Conservation (phyloP, 2,113 vertebrate species). For the Megaptera novaeangliae region DNA sequence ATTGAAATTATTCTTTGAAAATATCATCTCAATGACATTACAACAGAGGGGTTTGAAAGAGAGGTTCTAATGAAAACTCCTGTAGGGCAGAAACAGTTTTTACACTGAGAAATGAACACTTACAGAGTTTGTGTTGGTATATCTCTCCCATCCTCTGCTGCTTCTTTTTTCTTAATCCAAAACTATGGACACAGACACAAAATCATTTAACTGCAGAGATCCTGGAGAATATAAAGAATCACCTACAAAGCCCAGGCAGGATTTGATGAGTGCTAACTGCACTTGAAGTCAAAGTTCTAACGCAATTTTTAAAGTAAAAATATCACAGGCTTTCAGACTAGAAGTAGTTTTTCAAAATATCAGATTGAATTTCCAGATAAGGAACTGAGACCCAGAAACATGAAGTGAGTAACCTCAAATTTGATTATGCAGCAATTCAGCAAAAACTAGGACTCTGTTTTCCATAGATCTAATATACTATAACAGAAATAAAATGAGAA, state of each 20-base stretch:
- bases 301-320: background rate
- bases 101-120: background rate
- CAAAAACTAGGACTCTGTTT: background rate
- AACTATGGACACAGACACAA: background rate
- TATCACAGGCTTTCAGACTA: background rate
- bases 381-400: background rate
- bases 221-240: background rate
- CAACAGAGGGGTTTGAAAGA: background rate
- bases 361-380: background rate
- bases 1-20: constrained; percentile 11
- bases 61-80: background rate
- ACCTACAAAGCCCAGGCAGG: background rate
- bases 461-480: background rate
- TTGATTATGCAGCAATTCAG: background rate
- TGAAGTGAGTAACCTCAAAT: background rate
- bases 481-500: constrained; percentile 6
- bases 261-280: background rate
- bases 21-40: constrained; percentile 8
- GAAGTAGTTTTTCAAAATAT: background rate
- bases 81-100: background rate
- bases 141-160: background rate
- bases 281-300: background rate
- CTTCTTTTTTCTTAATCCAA: background rate
- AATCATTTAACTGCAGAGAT: constrained; percentile 11
- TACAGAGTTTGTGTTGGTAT: background rate